These are phyloP conservation scores for Pangasius larnaudii DNA, from an alignment of 2,797 vertebrate genomes.

Conservation along the genomic window DNA sequence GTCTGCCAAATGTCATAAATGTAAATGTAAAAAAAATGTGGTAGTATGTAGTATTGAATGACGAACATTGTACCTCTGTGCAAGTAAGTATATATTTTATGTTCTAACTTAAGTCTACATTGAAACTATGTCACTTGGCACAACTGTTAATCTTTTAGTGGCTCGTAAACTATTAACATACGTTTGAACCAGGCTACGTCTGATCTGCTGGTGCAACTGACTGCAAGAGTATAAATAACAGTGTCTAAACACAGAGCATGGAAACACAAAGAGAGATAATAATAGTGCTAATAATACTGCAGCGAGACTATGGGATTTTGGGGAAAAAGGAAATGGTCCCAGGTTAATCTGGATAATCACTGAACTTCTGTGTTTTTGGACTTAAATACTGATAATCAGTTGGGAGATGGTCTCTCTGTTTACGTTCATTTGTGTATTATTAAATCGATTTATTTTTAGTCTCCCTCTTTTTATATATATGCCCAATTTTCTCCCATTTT, in stretches of 20 bases:
- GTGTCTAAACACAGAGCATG: background rate
- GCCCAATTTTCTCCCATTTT: background rate
- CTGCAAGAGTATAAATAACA: slow-evolving; percentile 14
- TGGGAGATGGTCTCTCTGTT: background rate
- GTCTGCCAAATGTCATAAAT: too few species aligned
- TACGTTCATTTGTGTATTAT: slow-evolving; percentile 2
- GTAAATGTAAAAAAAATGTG: background rate
- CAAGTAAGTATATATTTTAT: background rate
- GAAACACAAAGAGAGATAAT: slow-evolving; percentile 1
- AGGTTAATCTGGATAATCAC: slow-evolving; percentile 31
- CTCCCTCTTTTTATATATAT: background rate
- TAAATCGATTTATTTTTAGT: slow-evolving; percentile 28
- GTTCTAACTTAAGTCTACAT: background rate
- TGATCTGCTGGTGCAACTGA: slow-evolving; percentile 2
- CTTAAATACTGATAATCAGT: background rate
- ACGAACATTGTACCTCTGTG: background rate
- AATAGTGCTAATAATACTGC: slow-evolving; percentile 25
- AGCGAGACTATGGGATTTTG: background rate
- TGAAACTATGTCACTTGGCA: background rate
- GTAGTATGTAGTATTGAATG: background rate
- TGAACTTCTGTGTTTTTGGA: slow-evolving; percentile 4
- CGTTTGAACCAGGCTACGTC: background rate
- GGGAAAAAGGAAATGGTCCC: background rate
- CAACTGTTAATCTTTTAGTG: background rate
- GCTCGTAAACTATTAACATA: background rate